Base-by-base conservation (phyloP, 2,113 vertebrate species). In the Naja naja region DNA sequence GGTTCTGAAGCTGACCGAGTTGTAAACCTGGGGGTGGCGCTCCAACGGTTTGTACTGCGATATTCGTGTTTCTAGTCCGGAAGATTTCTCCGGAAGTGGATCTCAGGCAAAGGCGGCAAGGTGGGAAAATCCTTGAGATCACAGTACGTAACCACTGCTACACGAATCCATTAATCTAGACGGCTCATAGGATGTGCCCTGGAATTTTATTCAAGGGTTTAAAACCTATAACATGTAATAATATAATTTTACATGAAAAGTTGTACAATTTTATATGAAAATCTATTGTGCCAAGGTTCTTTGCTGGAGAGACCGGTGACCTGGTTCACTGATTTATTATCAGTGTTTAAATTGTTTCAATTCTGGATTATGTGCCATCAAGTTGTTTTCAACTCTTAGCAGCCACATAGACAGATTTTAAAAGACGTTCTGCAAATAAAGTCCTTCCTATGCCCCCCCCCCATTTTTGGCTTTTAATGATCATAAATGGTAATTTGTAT, bases 1-100 rank as follows among this genome's bases (percentile, higher is more conserved):
- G 45, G 69, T n/a, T 52, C 92, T 91, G 0, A 25, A 0, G 1
- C 0, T 0, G 25, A 30, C 0, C 1, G 45, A 20, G 0, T 64
- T 45, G 23, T 47, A 47, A 86, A 27, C 43, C 45, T 1, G 30
- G 4, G 16, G 23, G 5, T 52, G 86, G 25, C 23, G 11, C 53
- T 81, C 18, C 7, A 43, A 22, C 74, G 34, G n/a, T 7, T 25
- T 3, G n/a, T 8, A 39, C 2, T 39, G n/a, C n/a, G 34, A 8
- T 9, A 39, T 39, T 8, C 34, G 16, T 18, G 14, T 74, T 34
- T 39, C 69, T 34, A 74, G 16, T 8, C 74, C 74, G 69, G 18
- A 20, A 39, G 16, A 34, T 81, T 81, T 20, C 6, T 81, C n/a
- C 69, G 34, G 18, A 43, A 39, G 22, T 43, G 34, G 34, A 39